Percentiles rank a stretch among this genome's conserved stretches.
These are phyloP conservation scores for Egretta garzetta DNA, from an alignment of 2,113 vertebrate species.

Conservation along the genomic window DNA sequence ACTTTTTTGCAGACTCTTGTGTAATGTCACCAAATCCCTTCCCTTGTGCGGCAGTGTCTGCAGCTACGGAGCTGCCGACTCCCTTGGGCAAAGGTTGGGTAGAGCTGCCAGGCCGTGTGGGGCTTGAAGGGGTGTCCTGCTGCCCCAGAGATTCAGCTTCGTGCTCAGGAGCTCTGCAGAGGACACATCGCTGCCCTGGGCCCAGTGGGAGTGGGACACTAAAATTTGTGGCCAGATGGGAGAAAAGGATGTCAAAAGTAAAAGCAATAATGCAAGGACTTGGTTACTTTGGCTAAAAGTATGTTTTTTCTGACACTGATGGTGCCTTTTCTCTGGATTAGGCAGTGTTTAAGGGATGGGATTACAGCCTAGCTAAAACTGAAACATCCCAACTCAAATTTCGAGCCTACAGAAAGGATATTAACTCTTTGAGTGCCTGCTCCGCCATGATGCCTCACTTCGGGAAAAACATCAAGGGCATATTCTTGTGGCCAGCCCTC, in stretches of 20 bases:
- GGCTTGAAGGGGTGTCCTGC: background rate
- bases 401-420: background rate
- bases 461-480: background rate
- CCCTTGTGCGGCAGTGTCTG: background rate
- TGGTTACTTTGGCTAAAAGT: background rate
- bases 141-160: accelerated
- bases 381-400: background rate
- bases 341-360: background rate
- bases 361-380: background rate
- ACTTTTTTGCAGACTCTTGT: background rate
- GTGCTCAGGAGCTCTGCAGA: background rate
- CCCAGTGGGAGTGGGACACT: background rate
- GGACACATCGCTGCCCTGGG: background rate
- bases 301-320: background rate
- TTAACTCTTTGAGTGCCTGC: background rate
- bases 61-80: background rate
- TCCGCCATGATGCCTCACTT: background rate
- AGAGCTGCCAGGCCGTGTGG: background rate
- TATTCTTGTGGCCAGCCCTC: background rate
- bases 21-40: background rate
- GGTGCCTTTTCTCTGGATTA: background rate
- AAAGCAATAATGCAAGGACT: background rate
- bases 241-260: background rate
- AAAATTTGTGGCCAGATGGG: background rate
- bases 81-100: background rate